A percentile compares a stretch with the other conserved stretches of the same genome.
Evolutionary conservation across 2,113 vertebrate genomes (phyloP).

Genomic region (Anarrhichthys ocellatus): DNA sequence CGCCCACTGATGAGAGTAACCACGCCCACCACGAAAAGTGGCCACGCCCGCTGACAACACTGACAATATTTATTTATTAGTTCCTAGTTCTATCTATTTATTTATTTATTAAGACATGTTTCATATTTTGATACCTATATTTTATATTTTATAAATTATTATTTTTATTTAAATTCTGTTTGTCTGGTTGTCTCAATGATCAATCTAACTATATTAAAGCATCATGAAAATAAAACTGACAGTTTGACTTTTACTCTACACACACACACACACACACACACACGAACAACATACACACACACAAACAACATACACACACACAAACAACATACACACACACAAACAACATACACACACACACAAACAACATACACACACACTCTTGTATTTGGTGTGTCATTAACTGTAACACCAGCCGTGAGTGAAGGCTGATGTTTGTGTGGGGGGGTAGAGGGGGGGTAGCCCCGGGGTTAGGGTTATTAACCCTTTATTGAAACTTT

Average conservation of each 20-base stretch:
- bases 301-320: too few species aligned
- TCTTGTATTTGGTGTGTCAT: too few species aligned
- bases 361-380: too few species aligned
- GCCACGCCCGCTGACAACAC: neutral
- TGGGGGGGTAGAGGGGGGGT: too few species aligned
- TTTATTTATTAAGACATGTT: conserved; percentile 7
- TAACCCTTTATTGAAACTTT: too few species aligned
- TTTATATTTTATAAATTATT: neutral
- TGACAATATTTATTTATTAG: conserved; percentile 7
- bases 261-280: neutral
- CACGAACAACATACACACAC: too few species aligned
- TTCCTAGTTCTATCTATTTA: neutral
- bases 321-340: too few species aligned
- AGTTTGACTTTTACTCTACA: neutral
- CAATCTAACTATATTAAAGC: conserved; percentile 26
- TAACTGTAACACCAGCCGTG: too few species aligned
- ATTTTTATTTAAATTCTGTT: neutral
- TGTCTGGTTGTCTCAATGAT: neutral
- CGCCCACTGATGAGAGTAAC: neutral
- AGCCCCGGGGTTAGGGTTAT: too few species aligned
- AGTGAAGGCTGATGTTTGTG: too few species aligned
- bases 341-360: too few species aligned
- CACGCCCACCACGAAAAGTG: neutral
- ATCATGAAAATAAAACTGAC: conserved; percentile 1
- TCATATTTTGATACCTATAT: neutral